Percentiles rank a stretch among this genome's conserved stretches.
These are phyloP conservation scores for Colletes collaris DNA, from an alignment of 2,888 invertebrate species.

Conservation along the genomic window DNA sequence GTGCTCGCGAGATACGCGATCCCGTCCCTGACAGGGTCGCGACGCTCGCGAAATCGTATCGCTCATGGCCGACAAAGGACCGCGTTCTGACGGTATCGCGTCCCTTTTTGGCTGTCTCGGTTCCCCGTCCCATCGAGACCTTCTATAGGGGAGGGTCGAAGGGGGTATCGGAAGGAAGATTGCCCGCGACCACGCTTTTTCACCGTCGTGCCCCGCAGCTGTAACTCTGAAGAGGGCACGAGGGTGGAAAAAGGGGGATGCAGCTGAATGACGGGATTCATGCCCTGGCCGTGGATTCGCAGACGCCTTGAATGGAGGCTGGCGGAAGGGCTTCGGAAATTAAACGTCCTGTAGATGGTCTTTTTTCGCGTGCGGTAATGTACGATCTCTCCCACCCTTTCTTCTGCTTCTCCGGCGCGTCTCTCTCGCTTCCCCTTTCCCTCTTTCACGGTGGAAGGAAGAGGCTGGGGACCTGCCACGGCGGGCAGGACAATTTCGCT, in stretches of 20 bases:
- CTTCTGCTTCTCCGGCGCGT: conserved; percentile 43
- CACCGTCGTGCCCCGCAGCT: conserved; percentile 69
- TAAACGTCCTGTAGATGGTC: conserved; percentile 82
- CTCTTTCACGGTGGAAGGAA: conserved; percentile 42
- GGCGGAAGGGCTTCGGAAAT: conserved; percentile 83
- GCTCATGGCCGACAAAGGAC: conserved; percentile 10
- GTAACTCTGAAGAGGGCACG: conserved; percentile 68
- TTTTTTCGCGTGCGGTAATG: conserved; percentile 80
- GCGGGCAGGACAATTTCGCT: conserved; percentile 80
- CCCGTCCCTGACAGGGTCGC: too few relatives aligned
- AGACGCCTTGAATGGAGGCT: conserved; percentile 80
- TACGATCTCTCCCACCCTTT: conserved; percentile 74
- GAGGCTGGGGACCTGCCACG: conserved; percentile 72
- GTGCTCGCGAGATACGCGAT: too few relatives aligned
- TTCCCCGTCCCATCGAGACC: conserved; percentile 20
- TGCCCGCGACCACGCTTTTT: conserved; percentile 72
- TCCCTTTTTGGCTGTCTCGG: conserved; percentile 23
- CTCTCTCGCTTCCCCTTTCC: conserved; percentile 38
- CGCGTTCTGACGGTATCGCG: conserved; percentile 10
- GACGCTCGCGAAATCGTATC: conserved; percentile 3
- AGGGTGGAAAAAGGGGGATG: conserved; percentile 38
- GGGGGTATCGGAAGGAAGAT: conserved; percentile 72
- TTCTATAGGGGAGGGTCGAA: conserved; percentile 41
- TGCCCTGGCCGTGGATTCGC: conserved; percentile 70
- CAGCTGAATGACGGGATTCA: conserved; percentile 79